These are phyloP conservation scores for Petroica traversi DNA, from an alignment of 2,113 vertebrate species.

Conservation along the genomic window DNA sequence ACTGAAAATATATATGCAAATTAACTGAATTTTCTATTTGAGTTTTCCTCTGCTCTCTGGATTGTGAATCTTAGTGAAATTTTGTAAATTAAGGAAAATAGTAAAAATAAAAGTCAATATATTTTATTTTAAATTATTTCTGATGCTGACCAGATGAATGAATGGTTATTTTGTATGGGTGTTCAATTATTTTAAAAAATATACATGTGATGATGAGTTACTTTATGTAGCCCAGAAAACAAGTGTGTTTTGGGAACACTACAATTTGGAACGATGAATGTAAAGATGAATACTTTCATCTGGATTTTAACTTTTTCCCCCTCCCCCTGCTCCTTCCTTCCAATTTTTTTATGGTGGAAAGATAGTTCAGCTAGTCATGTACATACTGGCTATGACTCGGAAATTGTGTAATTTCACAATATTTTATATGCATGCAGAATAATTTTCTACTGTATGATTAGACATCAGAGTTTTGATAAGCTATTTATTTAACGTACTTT, in stretches of 20 bases:
- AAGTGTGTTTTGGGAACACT: background rate
- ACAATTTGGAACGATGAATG: background rate
- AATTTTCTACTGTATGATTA: background rate
- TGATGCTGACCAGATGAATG: background rate
- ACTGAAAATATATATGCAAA: constrained; percentile 35
- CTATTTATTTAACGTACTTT: background rate
- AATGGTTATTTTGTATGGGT: background rate
- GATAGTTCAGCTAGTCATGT: constrained; percentile 15
- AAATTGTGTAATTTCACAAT: background rate
- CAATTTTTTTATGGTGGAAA: background rate
- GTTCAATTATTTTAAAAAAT: background rate
- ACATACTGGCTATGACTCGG: background rate
- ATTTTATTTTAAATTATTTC: background rate
- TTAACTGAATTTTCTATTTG: background rate
- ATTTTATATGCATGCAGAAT: background rate
- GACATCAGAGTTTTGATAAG: background rate
- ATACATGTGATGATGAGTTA: background rate
- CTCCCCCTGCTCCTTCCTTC: background rate
- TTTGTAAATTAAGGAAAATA: background rate
- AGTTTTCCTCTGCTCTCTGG: background rate
- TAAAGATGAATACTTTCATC: constrained; percentile 23
- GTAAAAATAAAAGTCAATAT: background rate
- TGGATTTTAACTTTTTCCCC: background rate
- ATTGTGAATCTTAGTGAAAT: background rate
- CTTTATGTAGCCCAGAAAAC: background rate